Evolutionary conservation across 2,888 invertebrate species (phyloP), one percentile per base, ranked within the genome.

Genomic region (Lepetodrilus schrolli): DNA sequence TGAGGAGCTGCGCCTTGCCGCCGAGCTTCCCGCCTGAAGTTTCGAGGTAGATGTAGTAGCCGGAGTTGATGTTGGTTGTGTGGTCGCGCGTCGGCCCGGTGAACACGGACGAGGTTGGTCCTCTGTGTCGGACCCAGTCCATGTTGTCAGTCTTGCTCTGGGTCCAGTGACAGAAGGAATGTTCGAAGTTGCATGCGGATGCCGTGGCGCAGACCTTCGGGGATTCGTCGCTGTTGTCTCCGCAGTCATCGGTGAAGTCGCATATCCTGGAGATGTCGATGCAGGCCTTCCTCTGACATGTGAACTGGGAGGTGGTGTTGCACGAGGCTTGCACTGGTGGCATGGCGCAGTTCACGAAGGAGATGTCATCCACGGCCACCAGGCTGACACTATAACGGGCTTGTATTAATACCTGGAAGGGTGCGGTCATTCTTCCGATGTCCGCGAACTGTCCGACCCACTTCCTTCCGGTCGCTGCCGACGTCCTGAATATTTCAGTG

Each of bases 241-340:
- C 88, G 80, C 88, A 89, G 73, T 89, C 88, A 74, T 88, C 85
- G 4, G 84, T 84, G 70, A 80, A 82, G 77, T 89, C 88, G 79
- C 89, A 89, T 5, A 82, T 51, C 43, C 81, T 77, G 34, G 70
- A 73, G n/a, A 72, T 72, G 37, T 83, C 82, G 21, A 88, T 75
- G 77, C 90, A 90, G 2, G 83, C 86, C 50, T 82, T 83, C 20
- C 82, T 73, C 5, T 70, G 36, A 76, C 87, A 88, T 4, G 74
- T 78, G 72, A 79, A 82, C 66, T 84, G 80, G 49, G 73, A 78
- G 5, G 76, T 37, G 4, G 81, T 72, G 72, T 87, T 87, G 4
- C 80, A 78, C 4, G 74, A 70, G 36, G 80, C 75, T 7, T 80
- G 74, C 8, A 74, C 68, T 10, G 75, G 58, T 13, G 88, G 86